A percentile compares a stretch with the other conserved stretches of the same genome.
Conservation (phyloP, 2,113 vertebrate genomes). For the Ciconia maguari region DNA sequence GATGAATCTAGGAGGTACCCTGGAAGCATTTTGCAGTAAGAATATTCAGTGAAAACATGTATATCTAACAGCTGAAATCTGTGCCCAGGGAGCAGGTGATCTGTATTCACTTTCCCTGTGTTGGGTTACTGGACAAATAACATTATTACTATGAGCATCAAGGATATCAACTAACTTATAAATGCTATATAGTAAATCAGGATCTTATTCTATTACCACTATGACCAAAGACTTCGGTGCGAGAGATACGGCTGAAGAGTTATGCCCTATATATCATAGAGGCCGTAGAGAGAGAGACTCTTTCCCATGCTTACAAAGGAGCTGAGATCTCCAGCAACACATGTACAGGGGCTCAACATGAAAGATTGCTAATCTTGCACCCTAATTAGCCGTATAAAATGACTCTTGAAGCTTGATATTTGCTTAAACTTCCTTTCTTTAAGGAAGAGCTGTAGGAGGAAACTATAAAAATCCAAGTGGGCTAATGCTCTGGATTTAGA, state of each 20-base stretch:
- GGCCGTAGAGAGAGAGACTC: background rate
- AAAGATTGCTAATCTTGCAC: background rate
- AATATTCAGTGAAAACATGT: background rate
- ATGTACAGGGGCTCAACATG: background rate
- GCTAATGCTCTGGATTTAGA: slow-evolving; percentile 33
- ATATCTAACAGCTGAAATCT: background rate
- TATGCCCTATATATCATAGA: background rate
- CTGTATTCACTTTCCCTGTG: background rate
- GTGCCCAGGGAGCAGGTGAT: background rate
- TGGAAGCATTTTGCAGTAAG: background rate
- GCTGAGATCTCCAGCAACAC: background rate
- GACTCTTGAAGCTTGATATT: slow-evolving; percentile 5
- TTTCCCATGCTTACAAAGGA: background rate
- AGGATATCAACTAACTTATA: background rate
- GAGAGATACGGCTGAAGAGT: background rate
- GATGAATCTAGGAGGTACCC: background rate
- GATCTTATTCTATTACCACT: background rate
- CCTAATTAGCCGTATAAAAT: background rate
- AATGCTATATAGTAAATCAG: background rate
- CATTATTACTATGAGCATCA: background rate
- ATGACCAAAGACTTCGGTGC: background rate
- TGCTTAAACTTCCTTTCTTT: slow-evolving; percentile 32
- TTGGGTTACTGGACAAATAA: background rate
- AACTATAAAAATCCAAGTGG: slow-evolving; percentile 34
- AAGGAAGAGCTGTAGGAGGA: slow-evolving; percentile 31